These are phyloP conservation scores for Esox masquinongy DNA, from an alignment of 2,797 vertebrate species.

Conservation along the genomic window DNA sequence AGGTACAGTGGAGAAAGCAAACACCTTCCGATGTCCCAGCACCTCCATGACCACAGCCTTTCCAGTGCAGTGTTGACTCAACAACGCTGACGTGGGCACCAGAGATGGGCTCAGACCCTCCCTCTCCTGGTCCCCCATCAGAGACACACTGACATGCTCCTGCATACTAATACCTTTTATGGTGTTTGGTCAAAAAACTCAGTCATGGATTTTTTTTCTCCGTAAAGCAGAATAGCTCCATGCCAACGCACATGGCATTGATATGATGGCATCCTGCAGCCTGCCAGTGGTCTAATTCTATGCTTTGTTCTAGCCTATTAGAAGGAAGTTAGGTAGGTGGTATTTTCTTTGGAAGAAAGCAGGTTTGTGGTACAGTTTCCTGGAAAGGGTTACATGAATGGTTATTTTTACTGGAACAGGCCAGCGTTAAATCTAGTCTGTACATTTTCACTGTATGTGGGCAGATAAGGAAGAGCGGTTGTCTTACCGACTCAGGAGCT, in stretches of 20 bases:
- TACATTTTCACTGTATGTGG: neutral
- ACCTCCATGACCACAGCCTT: conserved; percentile 64
- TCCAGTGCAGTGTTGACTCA: conserved; percentile 67
- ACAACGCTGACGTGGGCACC: conserved; percentile 65
- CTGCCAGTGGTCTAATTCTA: neutral
- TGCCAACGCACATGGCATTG: conserved; percentile 20
- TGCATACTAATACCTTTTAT: conserved; percentile 60
- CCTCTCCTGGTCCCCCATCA: conserved; percentile 33
- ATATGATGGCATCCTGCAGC: neutral
- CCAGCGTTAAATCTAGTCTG: neutral
- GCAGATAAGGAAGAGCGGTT: neutral
- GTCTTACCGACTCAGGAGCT: conserved; percentile 92
- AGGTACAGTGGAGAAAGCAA: conserved; percentile 66
- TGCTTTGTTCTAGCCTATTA: neutral
- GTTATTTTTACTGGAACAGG: neutral
- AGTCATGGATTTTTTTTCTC: conserved; percentile 26
- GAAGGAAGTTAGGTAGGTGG: conserved; percentile 1
- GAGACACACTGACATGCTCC: conserved; percentile 41
- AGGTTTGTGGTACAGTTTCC: neutral
- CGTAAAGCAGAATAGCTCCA: conserved; percentile 27
- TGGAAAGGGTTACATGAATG: neutral
- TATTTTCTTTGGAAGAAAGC: conserved; percentile 16
- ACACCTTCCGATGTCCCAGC: conserved; percentile 60
- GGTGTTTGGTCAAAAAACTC: conserved; percentile 50
- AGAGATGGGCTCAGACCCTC: conserved; percentile 49